Conservation (phyloP, 2,888 invertebrate genomes). For the Spisula subtruncata region DNA sequence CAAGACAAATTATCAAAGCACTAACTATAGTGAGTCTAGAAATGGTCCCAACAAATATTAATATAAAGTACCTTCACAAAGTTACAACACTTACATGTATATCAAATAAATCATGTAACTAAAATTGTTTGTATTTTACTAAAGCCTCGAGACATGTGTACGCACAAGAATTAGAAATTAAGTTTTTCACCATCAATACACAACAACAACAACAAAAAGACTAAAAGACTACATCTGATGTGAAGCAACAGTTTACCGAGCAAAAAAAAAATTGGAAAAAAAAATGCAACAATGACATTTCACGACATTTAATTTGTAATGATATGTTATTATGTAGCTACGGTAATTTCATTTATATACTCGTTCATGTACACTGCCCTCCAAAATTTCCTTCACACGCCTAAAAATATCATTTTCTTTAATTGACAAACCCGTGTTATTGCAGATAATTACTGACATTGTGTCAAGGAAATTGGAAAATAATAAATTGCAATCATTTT, state of each 20-base stretch:
- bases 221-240: background rate
- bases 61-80: background rate
- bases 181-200: too few relatives aligned
- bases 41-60: slow-evolving; percentile 13
- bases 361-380: too few relatives aligned
- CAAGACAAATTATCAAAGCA: background rate
- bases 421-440: too few relatives aligned
- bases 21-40: background rate
- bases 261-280: background rate
- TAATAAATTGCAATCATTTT: too few relatives aligned
- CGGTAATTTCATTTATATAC: too few relatives aligned
- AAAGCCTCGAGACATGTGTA: too few relatives aligned
- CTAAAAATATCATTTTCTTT: too few relatives aligned
- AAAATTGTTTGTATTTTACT: background rate
- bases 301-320: background rate
- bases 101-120: background rate
- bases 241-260: slow-evolving; percentile 8
- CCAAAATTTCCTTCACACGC: too few relatives aligned
- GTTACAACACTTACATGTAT: background rate
- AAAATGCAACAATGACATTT: background rate
- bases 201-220: background rate
- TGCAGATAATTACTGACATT: too few relatives aligned
- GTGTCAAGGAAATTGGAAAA: too few relatives aligned
- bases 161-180: too few relatives aligned
- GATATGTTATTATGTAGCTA: background rate